Evolutionary conservation across 1,140 invertebrate species (phyloP).

Genomic region (Dendroctonus ponderosae): DNA sequence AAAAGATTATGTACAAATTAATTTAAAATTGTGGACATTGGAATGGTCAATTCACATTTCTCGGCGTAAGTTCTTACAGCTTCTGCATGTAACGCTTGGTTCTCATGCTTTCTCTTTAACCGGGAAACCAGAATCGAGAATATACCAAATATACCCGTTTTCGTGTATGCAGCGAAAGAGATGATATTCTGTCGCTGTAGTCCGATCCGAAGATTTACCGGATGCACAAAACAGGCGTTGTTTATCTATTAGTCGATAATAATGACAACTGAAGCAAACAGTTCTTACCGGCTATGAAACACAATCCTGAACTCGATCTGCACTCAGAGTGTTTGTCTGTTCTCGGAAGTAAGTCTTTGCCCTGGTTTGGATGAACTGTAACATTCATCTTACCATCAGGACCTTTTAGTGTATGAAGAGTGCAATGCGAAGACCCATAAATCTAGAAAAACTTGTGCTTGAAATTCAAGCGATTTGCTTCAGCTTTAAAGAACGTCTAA

Average conservation of each 20-base stretch:
- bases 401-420: slow-evolving; percentile 64
- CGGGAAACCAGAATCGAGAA: no score
- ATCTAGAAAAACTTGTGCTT: slow-evolving; percentile 47
- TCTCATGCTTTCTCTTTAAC: no score
- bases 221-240: no score
- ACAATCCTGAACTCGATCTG: slow-evolving; percentile 76
- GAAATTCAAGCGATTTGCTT: not conserved
- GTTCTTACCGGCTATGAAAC: slow-evolving; percentile 71
- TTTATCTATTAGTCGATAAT: no score
- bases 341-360: slow-evolving; percentile 76
- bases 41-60: no score
- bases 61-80: no score
- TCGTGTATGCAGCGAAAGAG: no score
- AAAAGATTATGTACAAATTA: not conserved
- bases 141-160: no score
- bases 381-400: slow-evolving; percentile 79
- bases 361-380: slow-evolving; percentile 68
- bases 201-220: no score
- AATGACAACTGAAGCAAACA: no score
- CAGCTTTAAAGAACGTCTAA: not conserved
- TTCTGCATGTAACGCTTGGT: no score
- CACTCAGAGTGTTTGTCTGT: slow-evolving; percentile 78
- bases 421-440: slow-evolving; percentile 73
- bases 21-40: not conserved
- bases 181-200: no score